Evolutionary conservation across 1,140 invertebrate species (phyloP), one percentile per base, ranked within the genome.

Genomic region (Hestina assimilis): DNA sequence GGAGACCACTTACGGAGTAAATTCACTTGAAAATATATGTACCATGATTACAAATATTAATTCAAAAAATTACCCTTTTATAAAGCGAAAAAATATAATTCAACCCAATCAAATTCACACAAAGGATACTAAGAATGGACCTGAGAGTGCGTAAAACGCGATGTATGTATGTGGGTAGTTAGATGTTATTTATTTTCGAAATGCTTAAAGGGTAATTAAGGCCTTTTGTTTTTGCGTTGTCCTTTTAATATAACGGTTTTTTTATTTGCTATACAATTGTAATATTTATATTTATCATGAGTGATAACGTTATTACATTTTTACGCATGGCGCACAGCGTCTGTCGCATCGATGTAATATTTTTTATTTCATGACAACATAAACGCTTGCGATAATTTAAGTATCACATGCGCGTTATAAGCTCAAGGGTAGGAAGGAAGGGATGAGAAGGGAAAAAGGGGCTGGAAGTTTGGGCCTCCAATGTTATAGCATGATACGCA

Each of bases 141-240:
- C 15, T 7, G 26, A 51, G 20, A 23, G 15, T 15, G 9, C 23
- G 15, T 23, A 12, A 29, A 12, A 31, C 45, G 11, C 21, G 53
- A 29, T n/a, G 21, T 15, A n/a, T 20, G 9, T 40, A 40, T 56
- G 53, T 43, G 53, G 43, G 53, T 51, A 51, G 47, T 35, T 1
- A 24, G 21, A 31, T 3, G 19, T 40, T 47, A 40, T 46, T 21
- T 55, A 38, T 47, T 26, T 38, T 19, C 24, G 45, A 21, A 46
- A 23, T 26, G 33, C 40, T 55, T 55, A 40, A 35, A 45, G 6
- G 33, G 43, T 23, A 56, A 56, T 56, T 56, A 56, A 5, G n/a
- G n/a, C n/a, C 53, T 15, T 40, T 47, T 56, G 33, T 56, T 56
- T 17, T 12, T 8, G 14, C 47, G 21, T 20, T 47, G 53, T 24